phyloP scores from a whole-genome alignment of 2,797 vertebrate genomes.

The Champsocephalus esox region DNA sequence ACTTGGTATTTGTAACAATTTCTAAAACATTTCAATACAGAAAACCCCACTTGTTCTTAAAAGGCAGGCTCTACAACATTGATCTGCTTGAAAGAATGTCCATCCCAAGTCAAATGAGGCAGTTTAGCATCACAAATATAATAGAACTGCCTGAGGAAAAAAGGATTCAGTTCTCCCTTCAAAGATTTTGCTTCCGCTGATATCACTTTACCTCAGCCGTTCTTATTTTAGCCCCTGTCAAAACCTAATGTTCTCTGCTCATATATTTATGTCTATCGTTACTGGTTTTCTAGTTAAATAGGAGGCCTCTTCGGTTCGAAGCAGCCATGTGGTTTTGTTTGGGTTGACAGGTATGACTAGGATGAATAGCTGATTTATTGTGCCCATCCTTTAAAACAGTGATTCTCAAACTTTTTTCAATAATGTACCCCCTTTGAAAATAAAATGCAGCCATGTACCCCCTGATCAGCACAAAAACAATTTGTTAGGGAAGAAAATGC shows the following conservation, averaged over 20 bases:
- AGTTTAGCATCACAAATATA: background rate
- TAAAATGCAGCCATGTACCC: too few relatives aligned
- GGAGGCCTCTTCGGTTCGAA: slow-evolving; percentile 30
- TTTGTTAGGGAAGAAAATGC: too few relatives aligned
- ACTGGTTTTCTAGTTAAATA: slow-evolving; percentile 38
- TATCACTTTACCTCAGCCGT: slow-evolving; percentile 21
- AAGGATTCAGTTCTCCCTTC: background rate
- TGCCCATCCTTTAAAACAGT: slow-evolving; percentile 42
- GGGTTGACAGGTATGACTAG: slow-evolving; percentile 56
- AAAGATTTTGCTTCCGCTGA: slow-evolving; percentile 1
- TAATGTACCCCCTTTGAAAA: too few relatives aligned
- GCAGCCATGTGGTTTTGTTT: slow-evolving; percentile 65
- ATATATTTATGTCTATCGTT: slow-evolving; percentile 46
- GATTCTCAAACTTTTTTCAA: too few relatives aligned
- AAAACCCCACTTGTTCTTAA: background rate
- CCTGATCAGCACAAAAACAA: too few relatives aligned
- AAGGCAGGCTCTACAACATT: background rate
- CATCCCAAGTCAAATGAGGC: background rate
- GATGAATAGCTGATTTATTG: slow-evolving; percentile 57
- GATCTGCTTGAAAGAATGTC: slow-evolving; percentile 12
- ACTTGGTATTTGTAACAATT: background rate
- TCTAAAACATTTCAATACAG: background rate
- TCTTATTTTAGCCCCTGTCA: slow-evolving; percentile 26
- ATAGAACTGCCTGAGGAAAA: slow-evolving; percentile 8
- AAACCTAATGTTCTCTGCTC: slow-evolving; percentile 19